phyloP scores from a whole-genome alignment of 2,113 vertebrate species.

The Ranitomeya variabilis region DNA sequence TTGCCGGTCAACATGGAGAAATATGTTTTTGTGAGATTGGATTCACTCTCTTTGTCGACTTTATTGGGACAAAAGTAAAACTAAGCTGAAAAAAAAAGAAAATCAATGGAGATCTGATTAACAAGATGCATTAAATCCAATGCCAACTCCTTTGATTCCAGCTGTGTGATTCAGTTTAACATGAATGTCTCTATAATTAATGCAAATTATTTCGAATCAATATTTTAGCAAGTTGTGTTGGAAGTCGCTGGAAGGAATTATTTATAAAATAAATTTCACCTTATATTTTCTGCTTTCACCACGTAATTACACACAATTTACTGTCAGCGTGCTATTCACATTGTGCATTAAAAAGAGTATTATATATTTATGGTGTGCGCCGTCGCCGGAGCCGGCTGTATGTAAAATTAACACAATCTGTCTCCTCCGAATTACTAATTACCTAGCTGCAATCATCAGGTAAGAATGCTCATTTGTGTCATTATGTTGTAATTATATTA shows the following conservation, averaged over 20 bases:
- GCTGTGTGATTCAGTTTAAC: constrained; percentile 54
- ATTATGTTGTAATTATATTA: constrained; percentile 46
- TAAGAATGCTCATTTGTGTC: constrained; percentile 37
- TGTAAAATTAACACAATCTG: constrained; percentile 53
- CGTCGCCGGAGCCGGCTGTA: constrained; percentile 8
- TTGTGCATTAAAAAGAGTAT: constrained; percentile 41
- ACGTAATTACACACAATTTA: constrained; percentile 58
- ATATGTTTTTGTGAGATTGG: constrained; percentile 33
- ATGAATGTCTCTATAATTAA: constrained; percentile 57
- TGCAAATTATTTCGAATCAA: constrained; percentile 57
- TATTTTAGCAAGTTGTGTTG: constrained; percentile 52
- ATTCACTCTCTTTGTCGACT: constrained; percentile 31
- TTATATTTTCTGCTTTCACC: constrained; percentile 56
- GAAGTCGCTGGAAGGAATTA: constrained; percentile 53
- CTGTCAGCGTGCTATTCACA: constrained; percentile 51
- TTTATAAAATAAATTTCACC: constrained; percentile 59
- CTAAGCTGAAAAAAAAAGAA: constrained; percentile 14
- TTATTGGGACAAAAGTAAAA: constrained; percentile 49
- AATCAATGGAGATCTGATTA: constrained; percentile 57
- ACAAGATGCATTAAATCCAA: constrained; percentile 47
- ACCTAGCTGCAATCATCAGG: constrained; percentile 29
- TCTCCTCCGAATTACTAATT: constrained; percentile 50
- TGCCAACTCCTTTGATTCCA: constrained; percentile 37
- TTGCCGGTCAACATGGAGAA: constrained; percentile 24
- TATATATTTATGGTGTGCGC: constrained; percentile 50